Evolutionary conservation across 2,888 invertebrate species (phyloP).

Genomic region (Cosmopolites sordidus): DNA sequence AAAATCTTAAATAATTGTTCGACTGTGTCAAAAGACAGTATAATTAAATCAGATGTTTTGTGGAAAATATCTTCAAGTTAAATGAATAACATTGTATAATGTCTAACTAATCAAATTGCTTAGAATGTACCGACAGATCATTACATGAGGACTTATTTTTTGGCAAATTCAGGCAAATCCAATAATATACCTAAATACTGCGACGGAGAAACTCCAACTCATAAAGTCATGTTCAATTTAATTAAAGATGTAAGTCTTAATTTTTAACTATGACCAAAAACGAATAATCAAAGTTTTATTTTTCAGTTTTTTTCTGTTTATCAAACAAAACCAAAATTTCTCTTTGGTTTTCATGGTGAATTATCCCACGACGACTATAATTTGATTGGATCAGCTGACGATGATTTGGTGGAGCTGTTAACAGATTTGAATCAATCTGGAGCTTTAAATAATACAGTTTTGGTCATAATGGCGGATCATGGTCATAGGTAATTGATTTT

Average conservation of each 20-base stretch:
- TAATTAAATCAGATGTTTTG: too few species aligned
- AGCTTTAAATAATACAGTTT: slow-evolving; percentile 70
- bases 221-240: slow-evolving; percentile 62
- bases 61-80: too few species aligned
- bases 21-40: too few species aligned
- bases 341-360: slow-evolving; percentile 85
- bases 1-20: too few species aligned
- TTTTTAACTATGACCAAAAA: slow-evolving; percentile 1
- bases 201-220: slow-evolving; percentile 68
- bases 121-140: slow-evolving; percentile 79
- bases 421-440: slow-evolving; percentile 56
- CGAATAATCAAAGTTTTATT: neutral
- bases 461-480: slow-evolving; percentile 91
- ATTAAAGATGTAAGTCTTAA: slow-evolving; percentile 58
- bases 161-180: slow-evolving; percentile 59
- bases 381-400: slow-evolving; percentile 71
- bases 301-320: slow-evolving; percentile 59
- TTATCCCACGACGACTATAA: slow-evolving; percentile 85
- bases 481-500: slow-evolving; percentile 64
- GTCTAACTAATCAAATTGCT: neutral
- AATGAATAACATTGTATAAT: too few species aligned
- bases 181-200: slow-evolving; percentile 58
- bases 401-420: slow-evolving; percentile 66
- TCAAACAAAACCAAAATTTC: slow-evolving; percentile 67
- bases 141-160: slow-evolving; percentile 77